Conservation (phyloP, 2,113 vertebrate genomes). For the Oplegnathus fasciatus region DNA sequence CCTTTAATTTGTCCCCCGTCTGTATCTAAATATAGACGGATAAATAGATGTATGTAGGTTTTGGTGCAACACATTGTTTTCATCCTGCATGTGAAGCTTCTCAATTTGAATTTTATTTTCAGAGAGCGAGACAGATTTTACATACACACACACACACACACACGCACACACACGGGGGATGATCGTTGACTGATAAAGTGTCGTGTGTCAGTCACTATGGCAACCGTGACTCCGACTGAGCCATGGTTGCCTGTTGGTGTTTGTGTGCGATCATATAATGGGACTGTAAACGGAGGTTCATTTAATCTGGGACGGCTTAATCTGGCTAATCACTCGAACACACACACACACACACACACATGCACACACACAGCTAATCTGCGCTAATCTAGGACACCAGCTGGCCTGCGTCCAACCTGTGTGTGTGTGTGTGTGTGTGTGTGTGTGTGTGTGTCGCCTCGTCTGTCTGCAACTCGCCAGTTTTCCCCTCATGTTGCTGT, state of each 20-base stretch:
- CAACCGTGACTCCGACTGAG: slow-evolving; percentile 7
- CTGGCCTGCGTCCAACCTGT: slow-evolving; percentile 49
- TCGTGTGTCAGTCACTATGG: slow-evolving; percentile 32
- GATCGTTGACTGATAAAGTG: slow-evolving; percentile 11
- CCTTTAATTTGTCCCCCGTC: no score
- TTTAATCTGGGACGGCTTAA: slow-evolving; percentile 57
- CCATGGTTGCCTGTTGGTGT: background rate
- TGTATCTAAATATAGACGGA: no score
- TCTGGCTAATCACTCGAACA: slow-evolving; percentile 49
- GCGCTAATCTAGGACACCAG: slow-evolving; percentile 68
- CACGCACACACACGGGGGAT: background rate
- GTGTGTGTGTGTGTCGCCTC: slow-evolving; percentile 21
- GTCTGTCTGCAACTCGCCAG: background rate
- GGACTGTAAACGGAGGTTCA: slow-evolving; percentile 18
- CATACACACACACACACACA: background rate
- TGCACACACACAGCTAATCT: slow-evolving; percentile 58
- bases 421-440: slow-evolving; percentile 25
- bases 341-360: slow-evolving; percentile 33
- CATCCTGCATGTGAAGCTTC: no score
- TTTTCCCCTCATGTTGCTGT: slow-evolving; percentile 7
- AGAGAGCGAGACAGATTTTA: background rate
- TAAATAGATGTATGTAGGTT: no score
- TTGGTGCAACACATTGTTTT: no score
- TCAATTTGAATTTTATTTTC: no score
- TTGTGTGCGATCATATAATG: slow-evolving; percentile 21